A percentile compares a stretch with the other conserved stretches of the same genome.
Conservation (phyloP, 2,888 invertebrate genomes). For the Sesia bembeciformis region DNA sequence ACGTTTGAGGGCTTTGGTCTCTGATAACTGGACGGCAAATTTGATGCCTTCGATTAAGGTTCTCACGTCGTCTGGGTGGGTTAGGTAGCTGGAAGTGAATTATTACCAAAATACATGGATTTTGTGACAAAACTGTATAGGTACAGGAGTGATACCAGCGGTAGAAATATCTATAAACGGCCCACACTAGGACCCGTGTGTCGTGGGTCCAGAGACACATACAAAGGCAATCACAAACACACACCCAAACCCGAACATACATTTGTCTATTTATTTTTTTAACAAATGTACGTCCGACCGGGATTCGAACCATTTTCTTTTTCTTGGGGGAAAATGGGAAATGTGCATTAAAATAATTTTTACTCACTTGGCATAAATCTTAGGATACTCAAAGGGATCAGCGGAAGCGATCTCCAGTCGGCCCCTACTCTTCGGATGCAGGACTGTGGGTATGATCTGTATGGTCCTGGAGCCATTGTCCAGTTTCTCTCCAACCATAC, state of each 20-base stretch:
- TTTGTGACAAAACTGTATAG: not conserved
- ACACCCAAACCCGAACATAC: too few species aligned
- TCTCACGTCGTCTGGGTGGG: constrained; percentile 85
- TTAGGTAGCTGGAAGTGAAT: constrained; percentile 71
- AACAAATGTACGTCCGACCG: too few species aligned
- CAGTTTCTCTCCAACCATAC: constrained; percentile 86
- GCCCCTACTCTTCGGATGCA: constrained; percentile 92
- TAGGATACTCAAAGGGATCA: constrained; percentile 87
- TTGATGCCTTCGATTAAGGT: constrained; percentile 88
- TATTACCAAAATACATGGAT: not conserved
- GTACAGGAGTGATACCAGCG: too few species aligned
- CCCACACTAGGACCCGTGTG: too few species aligned
- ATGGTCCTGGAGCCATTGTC: constrained; percentile 81
- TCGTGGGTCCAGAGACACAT: too few species aligned
- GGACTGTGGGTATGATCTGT: constrained; percentile 83
- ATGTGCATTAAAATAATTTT: too few species aligned
- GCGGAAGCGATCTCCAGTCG: constrained; percentile 80
- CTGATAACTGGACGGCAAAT: constrained; percentile 80
- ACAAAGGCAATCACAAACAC: too few species aligned
- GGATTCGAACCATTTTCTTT: too few species aligned
- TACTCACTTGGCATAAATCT: constrained; percentile 87
- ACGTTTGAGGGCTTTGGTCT: constrained; percentile 74
- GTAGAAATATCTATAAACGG: too few species aligned
- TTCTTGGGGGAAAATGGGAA: too few species aligned
- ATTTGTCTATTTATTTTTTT: too few species aligned